Conservation (phyloP, 2,113 vertebrate genomes). For the Ptyas mucosa region DNA sequence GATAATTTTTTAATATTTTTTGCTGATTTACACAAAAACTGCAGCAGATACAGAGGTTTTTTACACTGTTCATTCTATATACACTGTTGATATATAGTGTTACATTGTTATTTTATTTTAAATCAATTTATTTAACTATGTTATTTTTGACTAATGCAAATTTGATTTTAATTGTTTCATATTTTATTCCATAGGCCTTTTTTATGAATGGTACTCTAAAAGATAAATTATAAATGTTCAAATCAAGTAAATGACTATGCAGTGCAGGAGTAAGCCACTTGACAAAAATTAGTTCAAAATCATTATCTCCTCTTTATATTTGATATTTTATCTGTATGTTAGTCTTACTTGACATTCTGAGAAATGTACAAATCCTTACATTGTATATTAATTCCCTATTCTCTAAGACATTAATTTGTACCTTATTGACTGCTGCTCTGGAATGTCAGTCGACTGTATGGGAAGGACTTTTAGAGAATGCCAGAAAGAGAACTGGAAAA, state of each 20-base stretch:
- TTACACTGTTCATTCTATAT: neutral
- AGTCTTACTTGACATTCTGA: neutral
- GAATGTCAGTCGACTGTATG: neutral
- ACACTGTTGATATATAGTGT: neutral
- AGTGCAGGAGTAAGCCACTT: neutral
- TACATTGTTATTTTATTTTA: neutral
- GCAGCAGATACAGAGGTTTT: neutral
- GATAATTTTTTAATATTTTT: neutral
- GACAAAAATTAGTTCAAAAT: neutral
- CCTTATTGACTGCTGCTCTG: neutral
- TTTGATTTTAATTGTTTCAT: neutral
- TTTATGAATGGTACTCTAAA: neutral
- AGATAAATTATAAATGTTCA: neutral
- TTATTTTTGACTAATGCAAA: neutral
- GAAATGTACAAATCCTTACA: neutral
- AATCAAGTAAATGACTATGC: neutral
- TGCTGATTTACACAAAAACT: neutral
- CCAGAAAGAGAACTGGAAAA: neutral
- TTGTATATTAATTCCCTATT: neutral
- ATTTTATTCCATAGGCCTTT: neutral
- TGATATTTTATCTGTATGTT: neutral
- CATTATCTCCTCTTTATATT: neutral
- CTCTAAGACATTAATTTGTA: neutral
- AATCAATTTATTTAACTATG: neutral
- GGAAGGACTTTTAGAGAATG: neutral